Evolutionary conservation across 2,113 vertebrate genomes (phyloP).

Genomic region (Polypterus senegalus): DNA sequence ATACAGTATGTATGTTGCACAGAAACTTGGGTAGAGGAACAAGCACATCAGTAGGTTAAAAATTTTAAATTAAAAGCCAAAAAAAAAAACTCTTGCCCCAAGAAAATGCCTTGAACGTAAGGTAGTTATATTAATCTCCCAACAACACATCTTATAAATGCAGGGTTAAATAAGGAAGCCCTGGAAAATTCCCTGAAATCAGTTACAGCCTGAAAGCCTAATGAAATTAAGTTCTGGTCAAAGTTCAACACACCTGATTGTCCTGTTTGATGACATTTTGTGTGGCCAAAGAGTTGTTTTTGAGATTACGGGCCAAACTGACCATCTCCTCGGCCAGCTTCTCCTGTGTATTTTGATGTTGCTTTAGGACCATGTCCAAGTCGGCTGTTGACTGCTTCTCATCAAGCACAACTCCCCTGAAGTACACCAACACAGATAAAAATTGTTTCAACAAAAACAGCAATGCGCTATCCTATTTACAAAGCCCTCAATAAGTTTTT

Average conservation of each 20-base stretch:
- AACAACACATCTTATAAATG: too few relatives aligned
- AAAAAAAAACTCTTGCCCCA: too few relatives aligned
- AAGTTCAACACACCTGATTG: conserved; percentile 66
- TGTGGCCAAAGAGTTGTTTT: conserved; percentile 83
- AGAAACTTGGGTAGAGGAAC: too few relatives aligned
- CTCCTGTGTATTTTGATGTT: conserved; percentile 86
- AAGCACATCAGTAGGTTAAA: too few relatives aligned
- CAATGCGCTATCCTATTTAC: neutral
- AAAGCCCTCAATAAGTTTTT: neutral
- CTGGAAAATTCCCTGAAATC: too few relatives aligned
- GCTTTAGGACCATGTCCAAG: conserved; percentile 77
- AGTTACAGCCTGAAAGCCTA: too few relatives aligned
- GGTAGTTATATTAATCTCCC: too few relatives aligned
- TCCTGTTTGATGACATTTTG: conserved; percentile 95
- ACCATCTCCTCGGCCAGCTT: conserved; percentile 96
- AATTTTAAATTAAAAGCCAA: too few relatives aligned
- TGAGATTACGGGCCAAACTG: conserved; percentile 80
- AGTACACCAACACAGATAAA: neutral
- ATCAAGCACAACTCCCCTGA: conserved; percentile 47
- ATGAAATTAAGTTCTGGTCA: too few relatives aligned
- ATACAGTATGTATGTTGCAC: too few relatives aligned
- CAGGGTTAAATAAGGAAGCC: too few relatives aligned
- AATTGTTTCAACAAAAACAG: neutral
- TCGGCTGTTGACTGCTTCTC: conserved; percentile 77
- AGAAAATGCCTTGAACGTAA: too few relatives aligned